These are phyloP conservation scores for Flabesymbios commensalis DNA, from an alignment of 2,888 invertebrate species.

Conservation along the genomic window DNA sequence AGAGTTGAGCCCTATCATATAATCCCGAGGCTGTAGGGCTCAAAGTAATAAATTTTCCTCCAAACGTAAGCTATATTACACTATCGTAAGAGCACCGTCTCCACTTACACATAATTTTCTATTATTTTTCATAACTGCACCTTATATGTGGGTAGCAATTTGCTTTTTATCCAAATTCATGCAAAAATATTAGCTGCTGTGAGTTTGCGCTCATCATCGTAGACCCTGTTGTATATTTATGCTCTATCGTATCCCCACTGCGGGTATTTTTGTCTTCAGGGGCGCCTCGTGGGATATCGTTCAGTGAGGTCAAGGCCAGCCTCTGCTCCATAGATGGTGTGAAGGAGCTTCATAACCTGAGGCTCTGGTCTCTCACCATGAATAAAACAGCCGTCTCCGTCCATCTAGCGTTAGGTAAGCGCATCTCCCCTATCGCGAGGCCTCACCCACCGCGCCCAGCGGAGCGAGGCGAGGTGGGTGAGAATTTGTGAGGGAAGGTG, in stretches of 20 bases:
- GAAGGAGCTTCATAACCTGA: constrained; percentile 88
- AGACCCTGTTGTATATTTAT: no score
- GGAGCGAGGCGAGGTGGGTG: not conserved
- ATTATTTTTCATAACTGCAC: not conserved
- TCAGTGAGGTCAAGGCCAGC: constrained; percentile 78
- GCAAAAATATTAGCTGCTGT: no score
- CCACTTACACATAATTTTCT: not conserved
- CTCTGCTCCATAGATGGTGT: constrained; percentile 88
- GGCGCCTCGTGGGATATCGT: constrained; percentile 67
- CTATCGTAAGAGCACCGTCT: not conserved
- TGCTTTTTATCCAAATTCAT: no score
- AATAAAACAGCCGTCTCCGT: constrained; percentile 97
- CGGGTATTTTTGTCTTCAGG: constrained; percentile 63
- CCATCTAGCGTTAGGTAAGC: constrained; percentile 90
- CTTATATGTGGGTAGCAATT: not conserved
- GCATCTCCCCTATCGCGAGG: not conserved
- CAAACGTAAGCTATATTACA: no score
- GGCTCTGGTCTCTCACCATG: constrained; percentile 96
- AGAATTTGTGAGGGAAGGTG: no score
- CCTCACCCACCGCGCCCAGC: not conserved
- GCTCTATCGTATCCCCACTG: no score
- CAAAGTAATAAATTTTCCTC: no score
- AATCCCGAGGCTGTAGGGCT: no score
- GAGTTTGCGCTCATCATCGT: no score
- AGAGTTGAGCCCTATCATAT: no score